Evolutionary conservation across 2,113 vertebrate genomes (phyloP).

Genomic region (Ardeotis arabs): DNA sequence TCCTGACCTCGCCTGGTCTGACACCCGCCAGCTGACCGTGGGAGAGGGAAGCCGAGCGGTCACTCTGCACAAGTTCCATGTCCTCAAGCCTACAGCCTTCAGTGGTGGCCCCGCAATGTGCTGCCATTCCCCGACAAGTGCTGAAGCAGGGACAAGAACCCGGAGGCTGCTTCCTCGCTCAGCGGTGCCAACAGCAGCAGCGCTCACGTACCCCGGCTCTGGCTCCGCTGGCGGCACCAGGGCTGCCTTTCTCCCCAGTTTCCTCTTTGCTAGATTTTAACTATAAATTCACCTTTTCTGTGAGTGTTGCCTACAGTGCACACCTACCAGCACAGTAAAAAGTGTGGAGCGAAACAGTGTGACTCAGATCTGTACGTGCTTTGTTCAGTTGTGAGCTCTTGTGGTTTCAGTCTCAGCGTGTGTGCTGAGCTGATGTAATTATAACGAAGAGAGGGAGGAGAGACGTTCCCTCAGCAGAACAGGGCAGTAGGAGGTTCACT

Average conservation of each 20-base stretch:
- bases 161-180: background rate
- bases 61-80: background rate
- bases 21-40: too few species aligned
- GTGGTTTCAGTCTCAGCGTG: background rate
- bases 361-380: background rate
- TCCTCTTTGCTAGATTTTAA: background rate
- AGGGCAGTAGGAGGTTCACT: background rate
- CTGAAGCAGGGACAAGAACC: background rate
- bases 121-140: background rate
- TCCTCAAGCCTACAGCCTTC: background rate
- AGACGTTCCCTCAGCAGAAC: background rate
- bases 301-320: background rate
- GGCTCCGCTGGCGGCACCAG: background rate
- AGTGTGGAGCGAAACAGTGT: background rate
- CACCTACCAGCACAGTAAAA: background rate
- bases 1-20: too few species aligned
- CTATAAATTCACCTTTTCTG: slow-evolving; percentile 3
- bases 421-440: slow-evolving; percentile 7
- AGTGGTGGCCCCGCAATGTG: background rate
- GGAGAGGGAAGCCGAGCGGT: too few species aligned
- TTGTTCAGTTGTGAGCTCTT: background rate
- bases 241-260: background rate
- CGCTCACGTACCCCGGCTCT: background rate
- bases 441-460: background rate
- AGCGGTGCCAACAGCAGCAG: background rate